Evolutionary conservation across 2,113 vertebrate genomes (phyloP), one percentile per base, ranked within the genome.

Genomic region (Dromiciops gliroides): DNA sequence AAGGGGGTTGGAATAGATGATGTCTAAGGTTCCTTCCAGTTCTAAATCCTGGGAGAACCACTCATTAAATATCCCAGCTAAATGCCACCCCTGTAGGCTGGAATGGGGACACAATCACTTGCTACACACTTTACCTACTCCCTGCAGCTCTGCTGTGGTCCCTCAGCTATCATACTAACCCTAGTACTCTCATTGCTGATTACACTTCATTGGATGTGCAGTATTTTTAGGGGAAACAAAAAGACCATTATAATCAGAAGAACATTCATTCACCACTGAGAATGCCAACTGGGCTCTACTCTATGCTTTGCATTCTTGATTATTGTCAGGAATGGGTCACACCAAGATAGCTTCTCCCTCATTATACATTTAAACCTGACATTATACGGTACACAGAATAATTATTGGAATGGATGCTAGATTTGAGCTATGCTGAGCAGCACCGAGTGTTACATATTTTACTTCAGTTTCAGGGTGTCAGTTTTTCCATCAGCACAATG

Each of bases 141-240:
- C 67, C 37, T 83, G 67, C 67, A 83, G 67, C 67, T 83, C 67
- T 83, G n/a, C 19, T 83, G n/a, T 83, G n/a, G 67, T 83, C 67
- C 67, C 67, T 83, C 67, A 83, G 67, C 67, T 44, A 44, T 94
- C 89, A 25, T 88, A 28, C 37, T 91, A 50, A 48, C 26, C 51
- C 48, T 28, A 88, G 89, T 91, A 3, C 4, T 96, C 11, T 91
- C 24, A 90, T 5, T 48, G 12, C 10, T 88, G 0, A 44, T 88
- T 25, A 94, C 47, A 44, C 37, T 90, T 2, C 67, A 83, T 83
- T 83, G 44, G 67, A 44, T 83, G 37, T 83, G 67, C 67, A 83
- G 67, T 83, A 83, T 83, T 93, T 95, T 93, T 44, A 26, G 26
- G 89, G 93, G 48, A 67, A 28, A 28, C 48, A 75, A 60, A 91